A percentile compares a stretch with the other conserved stretches of the same genome.
These are phyloP conservation scores for Philopedon plagiatum DNA, from an alignment of 2,888 invertebrate species.

Conservation along the genomic window DNA sequence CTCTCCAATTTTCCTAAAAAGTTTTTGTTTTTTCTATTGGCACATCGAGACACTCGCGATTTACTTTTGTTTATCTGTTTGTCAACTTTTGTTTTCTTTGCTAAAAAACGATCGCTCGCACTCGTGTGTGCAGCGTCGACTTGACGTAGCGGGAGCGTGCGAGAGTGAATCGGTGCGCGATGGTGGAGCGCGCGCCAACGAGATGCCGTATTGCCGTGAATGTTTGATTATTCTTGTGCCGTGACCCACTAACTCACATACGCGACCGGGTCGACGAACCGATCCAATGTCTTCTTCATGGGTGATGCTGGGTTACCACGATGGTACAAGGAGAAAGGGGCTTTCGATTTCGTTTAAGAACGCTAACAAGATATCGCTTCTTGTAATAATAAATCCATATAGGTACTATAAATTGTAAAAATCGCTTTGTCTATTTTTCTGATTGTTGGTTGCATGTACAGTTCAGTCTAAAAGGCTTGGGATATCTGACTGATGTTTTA, in stretches of 20 bases:
- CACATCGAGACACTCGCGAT: constrained; percentile 14
- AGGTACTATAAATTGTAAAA: no score
- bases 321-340: constrained; percentile 56
- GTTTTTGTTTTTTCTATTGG: constrained; percentile 23
- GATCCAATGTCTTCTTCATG: constrained; percentile 55
- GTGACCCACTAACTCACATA: constrained; percentile 70
- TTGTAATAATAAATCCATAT: background rate
- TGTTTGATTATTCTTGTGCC: no score
- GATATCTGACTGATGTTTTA: no score
- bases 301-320: constrained; percentile 48
- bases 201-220: no score
- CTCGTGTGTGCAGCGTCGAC: constrained; percentile 38
- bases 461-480: no score
- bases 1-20: constrained; percentile 14
- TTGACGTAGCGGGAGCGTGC: constrained; percentile 50
- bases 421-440: no score
- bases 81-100: constrained; percentile 33
- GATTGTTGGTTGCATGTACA: no score
- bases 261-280: constrained; percentile 68
- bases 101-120: constrained; percentile 41
- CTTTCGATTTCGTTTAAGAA: constrained; percentile 49
- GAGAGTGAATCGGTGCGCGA: constrained; percentile 48
- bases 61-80: constrained; percentile 19
- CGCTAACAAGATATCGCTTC: background rate
- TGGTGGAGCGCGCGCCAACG: constrained; percentile 39